These are phyloP conservation scores for Lutjanus argentimaculatus DNA, from an alignment of 2,797 vertebrate genomes.

Conservation along the genomic window DNA sequence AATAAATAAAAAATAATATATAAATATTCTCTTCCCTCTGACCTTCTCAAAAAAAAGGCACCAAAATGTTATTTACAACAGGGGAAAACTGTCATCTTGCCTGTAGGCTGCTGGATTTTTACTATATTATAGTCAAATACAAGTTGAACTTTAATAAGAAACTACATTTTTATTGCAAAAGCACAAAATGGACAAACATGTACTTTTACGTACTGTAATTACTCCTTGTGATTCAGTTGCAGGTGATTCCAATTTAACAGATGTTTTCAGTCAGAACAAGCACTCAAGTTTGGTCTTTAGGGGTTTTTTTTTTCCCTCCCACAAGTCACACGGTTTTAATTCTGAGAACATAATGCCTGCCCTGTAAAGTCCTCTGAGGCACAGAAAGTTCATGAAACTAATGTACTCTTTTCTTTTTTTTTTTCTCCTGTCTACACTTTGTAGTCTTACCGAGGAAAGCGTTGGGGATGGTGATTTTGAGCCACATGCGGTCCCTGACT, in stretches of 20 bases:
- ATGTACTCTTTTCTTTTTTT: background rate
- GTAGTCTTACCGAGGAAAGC: slow-evolving; percentile 89
- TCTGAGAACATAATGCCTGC: slow-evolving; percentile 70
- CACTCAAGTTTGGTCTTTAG: slow-evolving; percentile 42
- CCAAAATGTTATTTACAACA: background rate
- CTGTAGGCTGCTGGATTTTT: background rate
- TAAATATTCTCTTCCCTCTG: background rate
- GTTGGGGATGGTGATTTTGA: slow-evolving; percentile 95
- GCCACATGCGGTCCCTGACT: slow-evolving; percentile 93
- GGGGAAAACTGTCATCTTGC: background rate
- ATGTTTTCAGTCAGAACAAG: slow-evolving; percentile 66
- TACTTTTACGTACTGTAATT: slow-evolving; percentile 29
- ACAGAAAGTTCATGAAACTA: slow-evolving; percentile 34
- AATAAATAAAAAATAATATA: too few relatives aligned
- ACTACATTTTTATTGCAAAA: slow-evolving; percentile 23
- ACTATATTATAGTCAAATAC: background rate
- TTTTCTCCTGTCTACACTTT: background rate
- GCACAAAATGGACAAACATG: slow-evolving; percentile 28
- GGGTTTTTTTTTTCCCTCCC: slow-evolving; percentile 36
- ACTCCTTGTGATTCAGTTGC: slow-evolving; percentile 73
- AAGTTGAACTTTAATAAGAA: background rate
- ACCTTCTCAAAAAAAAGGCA: background rate
- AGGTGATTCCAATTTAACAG: slow-evolving; percentile 80
- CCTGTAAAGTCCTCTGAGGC: slow-evolving; percentile 60
- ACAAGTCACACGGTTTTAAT: slow-evolving; percentile 80